Evolutionary conservation across 2,113 vertebrate genomes (phyloP).

Genomic region (Cettia cetti): DNA sequence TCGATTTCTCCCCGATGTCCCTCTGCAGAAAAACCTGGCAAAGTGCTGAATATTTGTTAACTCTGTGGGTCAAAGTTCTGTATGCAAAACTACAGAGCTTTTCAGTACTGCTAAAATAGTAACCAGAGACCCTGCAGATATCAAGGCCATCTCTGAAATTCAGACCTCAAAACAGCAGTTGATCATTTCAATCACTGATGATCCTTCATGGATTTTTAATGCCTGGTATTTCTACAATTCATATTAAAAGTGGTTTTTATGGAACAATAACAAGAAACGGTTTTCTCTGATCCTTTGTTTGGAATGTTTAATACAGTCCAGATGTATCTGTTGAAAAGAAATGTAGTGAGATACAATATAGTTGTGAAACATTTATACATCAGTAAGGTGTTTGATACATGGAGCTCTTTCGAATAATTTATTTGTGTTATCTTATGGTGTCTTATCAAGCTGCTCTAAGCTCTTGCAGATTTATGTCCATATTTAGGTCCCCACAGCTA

Average conservation of each 20-base stretch:
- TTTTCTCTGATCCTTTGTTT: conserved; percentile 32
- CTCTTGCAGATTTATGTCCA: background rate
- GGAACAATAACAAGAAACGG: conserved; percentile 7
- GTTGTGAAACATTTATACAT: background rate
- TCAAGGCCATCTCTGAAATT: background rate
- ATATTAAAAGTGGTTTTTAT: conserved; percentile 15
- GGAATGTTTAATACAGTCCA: conserved; percentile 41
- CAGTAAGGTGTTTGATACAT: background rate
- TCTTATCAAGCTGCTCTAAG: background rate
- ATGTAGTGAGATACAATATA: background rate
- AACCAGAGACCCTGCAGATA: background rate
- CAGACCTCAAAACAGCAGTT: background rate
- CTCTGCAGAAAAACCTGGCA: background rate
- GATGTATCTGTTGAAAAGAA: conserved; percentile 26
- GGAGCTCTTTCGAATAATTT: background rate
- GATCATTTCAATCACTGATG: background rate
- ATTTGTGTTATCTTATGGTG: background rate
- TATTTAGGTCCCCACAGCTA: background rate
- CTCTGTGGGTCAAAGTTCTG: background rate
- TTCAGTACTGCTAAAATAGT: background rate
- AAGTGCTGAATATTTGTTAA: conserved; percentile 4
- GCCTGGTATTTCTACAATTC: conserved; percentile 4
- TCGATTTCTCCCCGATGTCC: fast-evolving
- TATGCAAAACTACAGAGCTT: background rate
- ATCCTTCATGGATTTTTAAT: conserved; percentile 26